Evolutionary conservation across 2,888 invertebrate species (phyloP), one percentile per base, ranked within the genome.

Genomic region (Latrodectus elegans): DNA sequence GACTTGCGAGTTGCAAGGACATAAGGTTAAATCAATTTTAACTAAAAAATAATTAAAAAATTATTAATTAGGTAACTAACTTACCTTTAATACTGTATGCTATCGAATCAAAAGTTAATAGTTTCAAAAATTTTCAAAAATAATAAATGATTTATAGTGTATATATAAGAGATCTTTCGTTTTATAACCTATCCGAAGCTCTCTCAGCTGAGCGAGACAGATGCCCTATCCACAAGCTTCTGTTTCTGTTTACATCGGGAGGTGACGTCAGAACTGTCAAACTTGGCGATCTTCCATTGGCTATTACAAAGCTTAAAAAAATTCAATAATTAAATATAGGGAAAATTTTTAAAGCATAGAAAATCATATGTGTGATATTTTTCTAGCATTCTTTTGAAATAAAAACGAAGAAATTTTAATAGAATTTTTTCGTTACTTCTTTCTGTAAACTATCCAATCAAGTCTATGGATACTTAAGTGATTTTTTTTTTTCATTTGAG

Each of bases 181-280:
- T 65, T 55, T 71, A 81, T 81, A 49, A 17, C 72, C 55, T 55
- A 67, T 68, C 81, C 75, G 67, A 22, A 55, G 51, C 60, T 17
- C 81, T 82, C 74, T 82, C 86, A 87, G 86, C 72, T 87, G 80
- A 86, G 76, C 80, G 72, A 80, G 70, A 75, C 80, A 81, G 81
- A 81, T 81, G 85, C 81, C 81, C 86, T 81, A 51, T 77, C 81
- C 76, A 15, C 67, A 76, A 76, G 81, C 76, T 51, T 77, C 77
- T 86, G 85, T 86, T 87, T 87, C 78, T 82, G 82, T 82, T 88
- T 88, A 82, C 88, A 26, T 82, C 82, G 67, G 60, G 38, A 4
- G 60, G 12, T 88, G 88, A 82, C 88, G 88, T 88, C 88, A 88
- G 17, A 83, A 15, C 82, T 88, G 88, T 88, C 88, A 88, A 88